A percentile compares a stretch with the other conserved stretches of the same genome.
Evolutionary conservation across 53 echinoderm and acorn worm genomes (phyloP).

Genomic region (Holothuria scabra): DNA sequence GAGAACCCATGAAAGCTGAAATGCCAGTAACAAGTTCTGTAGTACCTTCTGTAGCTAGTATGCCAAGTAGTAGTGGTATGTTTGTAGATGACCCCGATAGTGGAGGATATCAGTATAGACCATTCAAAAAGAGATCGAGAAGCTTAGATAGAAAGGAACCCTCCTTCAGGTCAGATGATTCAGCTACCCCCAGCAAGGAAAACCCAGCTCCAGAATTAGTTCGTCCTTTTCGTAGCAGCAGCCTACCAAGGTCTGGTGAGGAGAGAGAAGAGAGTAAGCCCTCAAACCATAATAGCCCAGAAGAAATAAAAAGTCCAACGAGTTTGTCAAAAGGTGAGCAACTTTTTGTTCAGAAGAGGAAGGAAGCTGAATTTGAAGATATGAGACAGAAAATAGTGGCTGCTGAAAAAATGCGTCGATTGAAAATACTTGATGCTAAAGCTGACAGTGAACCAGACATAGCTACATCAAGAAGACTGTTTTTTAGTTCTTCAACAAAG

Average conservation of each 20-base stretch:
- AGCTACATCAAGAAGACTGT: not conserved
- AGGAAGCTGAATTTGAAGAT: slow-evolving; percentile 60
- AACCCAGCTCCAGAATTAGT: not conserved
- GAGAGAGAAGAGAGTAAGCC: not conserved
- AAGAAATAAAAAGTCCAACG: slow-evolving; percentile 13
- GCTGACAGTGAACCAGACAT: slow-evolving; percentile 38
- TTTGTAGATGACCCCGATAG: slow-evolving; percentile 23
- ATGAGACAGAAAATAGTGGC: slow-evolving; percentile 53
- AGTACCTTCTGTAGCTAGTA: not conserved
- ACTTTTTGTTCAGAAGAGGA: slow-evolving; percentile 67
- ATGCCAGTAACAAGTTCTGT: not conserved
- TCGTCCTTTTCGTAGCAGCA: not conserved
- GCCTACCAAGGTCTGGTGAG: slow-evolving; percentile 5
- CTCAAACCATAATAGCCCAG: not conserved
- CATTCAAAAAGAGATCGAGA: slow-evolving; percentile 21
- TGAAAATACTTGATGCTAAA: slow-evolving; percentile 40
- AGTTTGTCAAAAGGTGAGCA: slow-evolving; percentile 55
- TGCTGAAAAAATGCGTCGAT: slow-evolving; percentile 10
- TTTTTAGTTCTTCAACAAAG: not conserved
- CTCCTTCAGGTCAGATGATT: not conserved
- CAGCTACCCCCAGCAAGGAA: slow-evolving; percentile 5
- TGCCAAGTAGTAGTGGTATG: not conserved
- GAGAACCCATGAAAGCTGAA: not conserved
- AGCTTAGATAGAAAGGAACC: slow-evolving; percentile 20
- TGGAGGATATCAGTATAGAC: slow-evolving; percentile 22